Evolutionary conservation across 2,113 vertebrate species (phyloP), one percentile per base, ranked within the genome.

Genomic region (Benitochromis conjunctus): DNA sequence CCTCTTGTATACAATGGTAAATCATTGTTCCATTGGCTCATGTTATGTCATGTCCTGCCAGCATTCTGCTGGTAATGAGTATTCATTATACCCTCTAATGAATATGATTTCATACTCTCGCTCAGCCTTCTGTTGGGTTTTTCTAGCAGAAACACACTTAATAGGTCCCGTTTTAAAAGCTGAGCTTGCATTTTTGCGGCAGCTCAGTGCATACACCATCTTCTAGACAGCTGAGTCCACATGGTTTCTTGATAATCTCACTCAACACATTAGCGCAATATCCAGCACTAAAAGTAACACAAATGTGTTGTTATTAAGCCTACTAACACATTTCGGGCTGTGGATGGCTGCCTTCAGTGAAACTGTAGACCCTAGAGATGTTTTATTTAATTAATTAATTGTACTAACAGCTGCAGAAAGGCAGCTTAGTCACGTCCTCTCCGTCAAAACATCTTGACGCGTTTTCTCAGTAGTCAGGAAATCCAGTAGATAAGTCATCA

Each of bases 31-130:
- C 21, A 9, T 5, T 62, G 57, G 38, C 48, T 88, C 21, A 69
- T 86, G 87, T 85, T 74, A 66, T 85, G 78, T 80, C 71, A 69
- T 13, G 4, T 87, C 80, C 80, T 43, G 79, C 9, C 43, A 74
- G 66, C 21, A 60, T 41, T 76, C 55, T 79, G 77, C 71, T 64
- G 14, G 24, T 89, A 89, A 92, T 90, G 62, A 83, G 51, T 58
- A 46, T 71, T 88, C 84, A 86, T 89, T 89, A 89, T 66, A 81
- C 46, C 79, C 77, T 86, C 29, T 91, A 89, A 94, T 92, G 83
- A 79, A 60, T 48, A 79, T 88, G 86, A 89, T 89, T 86, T 93
- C 84, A 87, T 80, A 26, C 62, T n/a, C 9, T 81, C 79, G 64
- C 64, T 58, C 82, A 8, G 14, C 71, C 79, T 92, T 86, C 84